These are phyloP conservation scores for Verasper variegatus DNA, from an alignment of 2,113 vertebrate genomes.

Conservation along the genomic window DNA sequence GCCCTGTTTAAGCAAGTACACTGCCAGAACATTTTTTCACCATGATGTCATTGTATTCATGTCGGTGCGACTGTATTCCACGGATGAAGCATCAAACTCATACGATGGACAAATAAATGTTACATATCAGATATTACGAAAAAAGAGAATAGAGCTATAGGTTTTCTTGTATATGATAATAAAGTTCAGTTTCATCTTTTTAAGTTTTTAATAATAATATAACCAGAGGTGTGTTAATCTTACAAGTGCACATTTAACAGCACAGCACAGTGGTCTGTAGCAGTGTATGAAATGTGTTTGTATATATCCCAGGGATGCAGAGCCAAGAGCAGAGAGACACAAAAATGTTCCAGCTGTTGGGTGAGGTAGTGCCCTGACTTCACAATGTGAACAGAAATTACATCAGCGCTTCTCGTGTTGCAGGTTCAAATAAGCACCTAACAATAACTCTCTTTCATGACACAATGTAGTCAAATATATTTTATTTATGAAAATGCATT, in stretches of 20 bases:
- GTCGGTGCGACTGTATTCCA: conserved; percentile 34
- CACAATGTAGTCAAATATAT: neutral
- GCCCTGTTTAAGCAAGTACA: conserved; percentile 60
- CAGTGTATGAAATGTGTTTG: neutral
- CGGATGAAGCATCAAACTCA: conserved; percentile 25
- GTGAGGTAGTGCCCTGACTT: conserved; percentile 17
- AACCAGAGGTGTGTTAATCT: neutral
- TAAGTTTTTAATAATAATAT: too few species aligned
- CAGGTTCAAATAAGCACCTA: neutral
- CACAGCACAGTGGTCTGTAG: neutral
- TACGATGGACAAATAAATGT: neutral
- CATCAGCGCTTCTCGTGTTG: neutral
- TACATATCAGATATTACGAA: neutral
- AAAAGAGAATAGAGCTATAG: neutral
- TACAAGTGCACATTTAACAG: neutral
- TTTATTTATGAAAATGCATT: conserved; percentile 43
- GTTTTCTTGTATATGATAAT: too few species aligned
- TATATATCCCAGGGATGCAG: conserved; percentile 7
- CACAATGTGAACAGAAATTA: conserved; percentile 13
- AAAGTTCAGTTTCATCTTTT: too few species aligned
- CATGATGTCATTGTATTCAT: conserved; percentile 77
- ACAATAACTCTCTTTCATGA: neutral
- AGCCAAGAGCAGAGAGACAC: conserved; percentile 11
- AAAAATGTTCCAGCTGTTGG: conserved; percentile 44
- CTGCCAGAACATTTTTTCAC: conserved; percentile 77